phyloP scores from a whole-genome alignment of 1,140 invertebrate species.

The Saccostrea glomerata region DNA sequence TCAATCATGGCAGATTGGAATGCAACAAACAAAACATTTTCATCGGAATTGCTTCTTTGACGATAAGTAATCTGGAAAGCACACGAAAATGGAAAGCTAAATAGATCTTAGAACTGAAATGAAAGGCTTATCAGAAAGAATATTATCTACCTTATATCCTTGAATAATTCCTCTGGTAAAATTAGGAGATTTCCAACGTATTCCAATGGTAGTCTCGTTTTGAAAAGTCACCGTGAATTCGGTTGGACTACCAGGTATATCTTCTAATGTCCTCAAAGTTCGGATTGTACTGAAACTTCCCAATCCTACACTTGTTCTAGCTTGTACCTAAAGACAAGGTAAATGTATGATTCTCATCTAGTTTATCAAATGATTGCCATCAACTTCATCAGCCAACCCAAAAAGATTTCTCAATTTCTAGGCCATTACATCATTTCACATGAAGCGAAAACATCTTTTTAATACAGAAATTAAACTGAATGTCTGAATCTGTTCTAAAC shows the following conservation, averaged over 20 bases:
- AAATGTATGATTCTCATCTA: too few relatives aligned
- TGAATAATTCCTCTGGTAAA: background rate
- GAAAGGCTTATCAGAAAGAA: background rate
- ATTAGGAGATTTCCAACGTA: conserved; percentile 17
- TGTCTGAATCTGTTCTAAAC: too few relatives aligned
- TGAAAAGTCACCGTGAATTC: background rate
- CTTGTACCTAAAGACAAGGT: background rate
- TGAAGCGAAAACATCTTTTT: too few relatives aligned
- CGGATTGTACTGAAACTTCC: background rate
- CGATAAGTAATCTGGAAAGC: background rate
- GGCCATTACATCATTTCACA: too few relatives aligned
- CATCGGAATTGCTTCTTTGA: background rate
- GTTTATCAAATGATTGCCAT: too few relatives aligned
- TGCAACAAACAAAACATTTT: background rate
- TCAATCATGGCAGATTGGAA: background rate
- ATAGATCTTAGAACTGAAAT: background rate
- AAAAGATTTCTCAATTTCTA: too few relatives aligned
- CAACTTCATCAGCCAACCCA: too few relatives aligned
- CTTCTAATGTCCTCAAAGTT: background rate
- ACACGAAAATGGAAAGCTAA: background rate
- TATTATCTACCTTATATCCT: conserved; percentile 28
- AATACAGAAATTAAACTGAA: too few relatives aligned
- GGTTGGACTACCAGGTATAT: background rate
- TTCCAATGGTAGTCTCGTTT: conserved; percentile 13
- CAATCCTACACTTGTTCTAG: conserved; percentile 18